Percentiles rank a stretch among this genome's conserved stretches.
phyloP scores from a whole-genome alignment of 2,113 vertebrate genomes.

The Manacus vitellinus region DNA sequence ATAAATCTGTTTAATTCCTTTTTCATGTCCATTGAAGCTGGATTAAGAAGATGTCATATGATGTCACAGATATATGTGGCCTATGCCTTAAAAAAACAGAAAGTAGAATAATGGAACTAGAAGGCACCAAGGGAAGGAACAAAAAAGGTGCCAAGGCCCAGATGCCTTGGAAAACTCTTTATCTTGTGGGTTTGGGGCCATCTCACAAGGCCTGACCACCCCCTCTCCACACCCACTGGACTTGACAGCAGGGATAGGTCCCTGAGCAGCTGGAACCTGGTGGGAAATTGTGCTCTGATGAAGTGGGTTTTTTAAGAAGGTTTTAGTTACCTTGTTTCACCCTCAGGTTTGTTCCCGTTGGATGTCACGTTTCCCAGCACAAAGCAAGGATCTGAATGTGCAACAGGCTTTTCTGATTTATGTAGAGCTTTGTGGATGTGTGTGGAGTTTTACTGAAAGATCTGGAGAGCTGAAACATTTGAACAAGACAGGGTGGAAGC shows the following conservation, averaged over 20 bases:
- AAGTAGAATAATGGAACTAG: background rate
- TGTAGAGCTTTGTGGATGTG: background rate
- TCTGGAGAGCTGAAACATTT: background rate
- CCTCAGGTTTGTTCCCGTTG: background rate
- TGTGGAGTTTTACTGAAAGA: background rate
- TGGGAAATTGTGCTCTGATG: background rate
- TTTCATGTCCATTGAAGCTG: background rate
- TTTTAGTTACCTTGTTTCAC: background rate
- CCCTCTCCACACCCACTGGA: background rate
- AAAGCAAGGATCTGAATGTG: background rate
- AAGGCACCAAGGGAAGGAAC: background rate
- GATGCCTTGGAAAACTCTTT: background rate
- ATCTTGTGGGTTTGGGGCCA: background rate
- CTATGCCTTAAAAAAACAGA: background rate
- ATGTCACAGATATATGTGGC: background rate
- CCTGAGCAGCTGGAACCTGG: background rate
- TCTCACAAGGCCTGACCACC: rapidly evolving
- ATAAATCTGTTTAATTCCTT: background rate
- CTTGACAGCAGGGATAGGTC: background rate
- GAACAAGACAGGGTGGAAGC: background rate
- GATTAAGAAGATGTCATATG: background rate
- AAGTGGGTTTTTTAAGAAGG: background rate
- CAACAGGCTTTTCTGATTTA: background rate
- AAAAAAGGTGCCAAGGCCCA: background rate
- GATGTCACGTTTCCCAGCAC: rapidly evolving